These are phyloP conservation scores for Rhyacichthys aspro DNA, from an alignment of 2,797 vertebrate species.

Conservation along the genomic window DNA sequence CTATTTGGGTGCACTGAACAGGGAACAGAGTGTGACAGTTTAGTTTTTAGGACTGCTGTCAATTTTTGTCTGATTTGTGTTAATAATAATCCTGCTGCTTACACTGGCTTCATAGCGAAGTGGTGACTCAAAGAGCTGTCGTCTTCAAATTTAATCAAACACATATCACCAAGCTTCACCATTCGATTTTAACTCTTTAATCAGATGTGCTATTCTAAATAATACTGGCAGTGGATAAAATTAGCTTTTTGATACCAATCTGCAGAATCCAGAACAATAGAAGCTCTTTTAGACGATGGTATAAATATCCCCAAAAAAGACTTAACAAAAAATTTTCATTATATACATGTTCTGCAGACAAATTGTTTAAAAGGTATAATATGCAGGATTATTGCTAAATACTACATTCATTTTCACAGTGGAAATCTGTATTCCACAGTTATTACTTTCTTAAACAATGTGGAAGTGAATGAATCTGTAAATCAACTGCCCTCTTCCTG, in stretches of 20 bases:
- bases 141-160: constrained; percentile 2
- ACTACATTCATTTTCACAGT: no score
- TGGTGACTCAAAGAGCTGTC: constrained; percentile 15
- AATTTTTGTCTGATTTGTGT: constrained; percentile 31
- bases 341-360: no score
- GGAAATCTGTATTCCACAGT: no score
- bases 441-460: no score
- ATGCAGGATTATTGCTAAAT: no score
- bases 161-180: not conserved
- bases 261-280: not conserved
- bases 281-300: not conserved
- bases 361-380: no score
- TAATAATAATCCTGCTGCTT: constrained; percentile 40
- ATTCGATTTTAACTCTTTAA: not conserved
- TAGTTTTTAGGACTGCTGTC: constrained; percentile 28
- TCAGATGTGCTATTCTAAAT: not conserved
- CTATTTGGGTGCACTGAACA: constrained; percentile 48
- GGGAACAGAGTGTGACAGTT: constrained; percentile 24
- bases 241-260: constrained; percentile 2
- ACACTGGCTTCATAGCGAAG: constrained; percentile 22
- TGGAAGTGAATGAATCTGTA: no score
- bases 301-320: not conserved
- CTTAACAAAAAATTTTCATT: no score
- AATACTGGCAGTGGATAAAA: not conserved
- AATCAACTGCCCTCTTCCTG: no score